phyloP scores from a whole-genome alignment of 2,888 invertebrate genomes.

The Dione vanillae region DNA sequence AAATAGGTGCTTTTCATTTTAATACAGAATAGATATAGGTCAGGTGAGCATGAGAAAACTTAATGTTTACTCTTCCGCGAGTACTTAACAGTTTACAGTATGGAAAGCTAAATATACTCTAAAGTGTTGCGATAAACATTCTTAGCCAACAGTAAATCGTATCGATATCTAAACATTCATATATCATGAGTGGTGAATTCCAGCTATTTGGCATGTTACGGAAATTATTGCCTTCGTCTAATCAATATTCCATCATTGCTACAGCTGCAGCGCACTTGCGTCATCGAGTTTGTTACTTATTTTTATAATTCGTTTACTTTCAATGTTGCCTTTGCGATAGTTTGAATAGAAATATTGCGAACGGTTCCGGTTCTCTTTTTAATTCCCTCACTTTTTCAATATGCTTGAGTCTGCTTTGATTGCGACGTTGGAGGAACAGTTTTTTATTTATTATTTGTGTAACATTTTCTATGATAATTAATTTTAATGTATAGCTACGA shows the following conservation, averaged over 20 bases:
- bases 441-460: background rate
- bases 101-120: conserved; percentile 19
- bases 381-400: conserved; percentile 16
- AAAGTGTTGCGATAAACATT: background rate
- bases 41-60: conserved; percentile 22
- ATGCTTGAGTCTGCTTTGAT: conserved; percentile 8
- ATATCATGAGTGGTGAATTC: background rate
- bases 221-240: conserved; percentile 24
- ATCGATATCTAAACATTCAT: conserved; percentile 10
- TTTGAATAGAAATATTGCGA: background rate
- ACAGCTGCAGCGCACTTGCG: conserved; percentile 29
- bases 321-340: conserved; percentile 7
- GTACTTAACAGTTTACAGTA: conserved; percentile 29
- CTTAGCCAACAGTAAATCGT: background rate
- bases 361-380: conserved; percentile 3
- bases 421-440: background rate
- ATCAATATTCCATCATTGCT: conserved; percentile 30
- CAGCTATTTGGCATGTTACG: conserved; percentile 4
- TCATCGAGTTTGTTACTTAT: conserved; percentile 24
- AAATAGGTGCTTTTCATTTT: conserved; percentile 26
- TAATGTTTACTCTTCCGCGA: conserved; percentile 27
- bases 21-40: conserved; percentile 35
- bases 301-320: conserved; percentile 28
- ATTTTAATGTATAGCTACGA: background rate
- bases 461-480: background rate